phyloP scores from a whole-genome alignment of 2,113 vertebrate species.

The Cariama cristata region DNA sequence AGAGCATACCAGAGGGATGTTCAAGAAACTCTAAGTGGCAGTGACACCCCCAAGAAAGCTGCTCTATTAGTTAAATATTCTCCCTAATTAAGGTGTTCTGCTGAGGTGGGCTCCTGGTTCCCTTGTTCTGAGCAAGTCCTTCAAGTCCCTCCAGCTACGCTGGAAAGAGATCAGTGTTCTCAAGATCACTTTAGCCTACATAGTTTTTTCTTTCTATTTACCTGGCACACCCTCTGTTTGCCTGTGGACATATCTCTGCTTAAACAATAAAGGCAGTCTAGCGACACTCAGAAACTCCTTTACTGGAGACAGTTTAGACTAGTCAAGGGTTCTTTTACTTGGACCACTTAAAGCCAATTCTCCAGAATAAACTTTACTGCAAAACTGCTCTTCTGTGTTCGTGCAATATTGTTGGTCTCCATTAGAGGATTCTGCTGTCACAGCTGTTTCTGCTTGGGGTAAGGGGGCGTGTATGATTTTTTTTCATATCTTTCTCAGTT shows the following conservation, averaged over 20 bases:
- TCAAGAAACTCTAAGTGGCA: background rate
- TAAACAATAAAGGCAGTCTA: background rate
- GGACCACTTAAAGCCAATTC: background rate
- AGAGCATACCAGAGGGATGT: background rate
- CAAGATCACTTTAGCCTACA: background rate
- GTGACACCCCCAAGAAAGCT: background rate
- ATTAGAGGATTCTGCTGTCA: background rate
- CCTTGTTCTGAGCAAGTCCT: background rate
- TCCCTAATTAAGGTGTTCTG: background rate
- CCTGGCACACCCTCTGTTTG: constrained; percentile 12
- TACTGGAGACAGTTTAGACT: background rate
- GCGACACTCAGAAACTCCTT: background rate
- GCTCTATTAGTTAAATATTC: background rate
- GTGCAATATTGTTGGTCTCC: background rate
- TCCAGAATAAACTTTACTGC: background rate
- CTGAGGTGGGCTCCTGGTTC: background rate
- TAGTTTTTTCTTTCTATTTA: background rate
- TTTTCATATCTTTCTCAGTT: background rate
- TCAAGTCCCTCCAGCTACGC: background rate
- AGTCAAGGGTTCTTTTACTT: background rate
- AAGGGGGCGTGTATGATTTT: accelerated
- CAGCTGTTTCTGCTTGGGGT: background rate
- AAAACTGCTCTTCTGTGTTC: background rate
- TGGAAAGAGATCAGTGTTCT: background rate
- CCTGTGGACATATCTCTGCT: background rate